phyloP scores from a whole-genome alignment of 2,888 invertebrate genomes.

The Oscheius onirici region DNA sequence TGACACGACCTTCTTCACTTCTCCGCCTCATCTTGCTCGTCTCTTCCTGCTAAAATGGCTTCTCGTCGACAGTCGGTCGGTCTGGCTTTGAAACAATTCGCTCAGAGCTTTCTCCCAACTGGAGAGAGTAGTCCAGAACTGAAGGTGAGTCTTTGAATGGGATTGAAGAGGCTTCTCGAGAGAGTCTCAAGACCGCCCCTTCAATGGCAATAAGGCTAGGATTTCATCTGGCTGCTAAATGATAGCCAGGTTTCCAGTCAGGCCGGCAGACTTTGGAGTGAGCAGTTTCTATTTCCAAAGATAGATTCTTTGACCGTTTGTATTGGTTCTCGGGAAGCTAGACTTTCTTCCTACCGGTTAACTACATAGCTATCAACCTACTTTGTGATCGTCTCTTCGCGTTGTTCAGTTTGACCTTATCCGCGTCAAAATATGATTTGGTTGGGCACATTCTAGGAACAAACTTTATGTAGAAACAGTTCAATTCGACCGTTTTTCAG shows the following conservation, averaged over 20 bases:
- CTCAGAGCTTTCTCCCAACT: constrained; percentile 20
- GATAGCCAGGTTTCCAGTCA: constrained; percentile 22
- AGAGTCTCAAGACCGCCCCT: not conserved
- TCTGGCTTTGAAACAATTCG: constrained; percentile 24
- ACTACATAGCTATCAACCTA: too few species aligned
- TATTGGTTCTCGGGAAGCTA: too few species aligned
- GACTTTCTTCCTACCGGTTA: too few species aligned
- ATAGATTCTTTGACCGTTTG: not conserved
- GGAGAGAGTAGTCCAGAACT: not conserved
- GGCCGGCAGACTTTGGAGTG: constrained; percentile 24
- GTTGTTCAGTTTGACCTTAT: too few species aligned
- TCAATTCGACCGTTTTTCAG: constrained; percentile 61
- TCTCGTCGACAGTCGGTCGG: constrained; percentile 27
- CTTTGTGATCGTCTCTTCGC: too few species aligned
- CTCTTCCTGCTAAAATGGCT: constrained; percentile 9
- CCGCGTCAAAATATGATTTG: too few species aligned
- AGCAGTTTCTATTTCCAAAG: constrained; percentile 1
- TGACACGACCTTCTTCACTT: not conserved
- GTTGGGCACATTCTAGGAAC: too few species aligned
- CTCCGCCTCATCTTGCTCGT: not conserved
- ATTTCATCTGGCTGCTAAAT: constrained; percentile 10
- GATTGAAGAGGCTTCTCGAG: not conserved
- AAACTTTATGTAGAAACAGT: too few species aligned
- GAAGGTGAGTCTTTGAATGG: constrained; percentile 19
- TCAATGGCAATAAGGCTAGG: constrained; percentile 1